phyloP scores from a whole-genome alignment of 2,888 invertebrate species.

The Agrochola litura region DNA sequence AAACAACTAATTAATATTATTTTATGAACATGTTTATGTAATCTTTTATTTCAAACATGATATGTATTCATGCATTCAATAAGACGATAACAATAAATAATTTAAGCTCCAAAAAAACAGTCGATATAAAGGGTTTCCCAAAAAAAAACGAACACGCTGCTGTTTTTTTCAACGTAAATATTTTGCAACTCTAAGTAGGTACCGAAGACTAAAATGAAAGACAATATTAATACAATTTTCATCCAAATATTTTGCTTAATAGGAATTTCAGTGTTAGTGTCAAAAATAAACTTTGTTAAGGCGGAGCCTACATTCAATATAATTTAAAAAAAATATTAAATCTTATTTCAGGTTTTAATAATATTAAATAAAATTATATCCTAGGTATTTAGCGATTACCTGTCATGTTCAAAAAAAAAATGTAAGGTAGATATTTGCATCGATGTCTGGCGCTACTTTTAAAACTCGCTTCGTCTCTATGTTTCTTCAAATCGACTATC shows the following conservation, averaged over 20 bases:
- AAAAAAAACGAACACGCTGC: not conserved
- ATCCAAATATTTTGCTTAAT: no score
- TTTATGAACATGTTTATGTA: conserved; percentile 26
- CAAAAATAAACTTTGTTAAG: no score
- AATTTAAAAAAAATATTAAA: no score
- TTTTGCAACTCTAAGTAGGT: not conserved
- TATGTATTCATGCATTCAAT: not conserved
- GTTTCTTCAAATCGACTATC: not conserved
- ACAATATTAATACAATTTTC: no score
- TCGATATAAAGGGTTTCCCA: not conserved
- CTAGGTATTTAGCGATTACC: no score
- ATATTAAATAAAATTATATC: no score
- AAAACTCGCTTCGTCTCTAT: not conserved
- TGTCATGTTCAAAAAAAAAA: no score
- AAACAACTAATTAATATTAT: no score
- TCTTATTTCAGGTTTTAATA: no score
- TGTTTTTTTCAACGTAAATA: not conserved
- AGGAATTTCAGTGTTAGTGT: no score
- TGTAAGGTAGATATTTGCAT: not conserved
- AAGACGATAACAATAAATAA: not conserved
- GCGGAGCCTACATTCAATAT: no score
- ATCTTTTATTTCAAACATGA: not conserved
- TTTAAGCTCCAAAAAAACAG: not conserved
- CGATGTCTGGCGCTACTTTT: not conserved
- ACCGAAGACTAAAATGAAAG: not conserved